Base-by-base conservation (phyloP, 2,113 vertebrate genomes). In the Pagrus major region DNA sequence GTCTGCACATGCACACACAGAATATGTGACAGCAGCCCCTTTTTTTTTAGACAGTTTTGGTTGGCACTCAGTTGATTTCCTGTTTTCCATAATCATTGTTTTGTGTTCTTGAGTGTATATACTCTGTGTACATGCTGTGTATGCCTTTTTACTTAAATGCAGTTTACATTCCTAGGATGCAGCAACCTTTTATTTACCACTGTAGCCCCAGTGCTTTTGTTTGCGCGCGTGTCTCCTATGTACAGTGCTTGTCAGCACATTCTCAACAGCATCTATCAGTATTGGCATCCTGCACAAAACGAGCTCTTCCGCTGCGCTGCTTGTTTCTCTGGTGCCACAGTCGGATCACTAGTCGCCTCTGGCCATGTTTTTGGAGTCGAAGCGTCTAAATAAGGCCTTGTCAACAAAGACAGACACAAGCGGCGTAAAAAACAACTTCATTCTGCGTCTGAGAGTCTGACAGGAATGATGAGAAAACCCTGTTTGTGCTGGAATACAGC, bases 331-430 rank as follows among this genome's bases (percentile, higher is more conserved):
- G 29, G 65, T 67, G 61, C 56, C 60, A 37, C 52, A 60, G 73
- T 73, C 46, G 52, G 78, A 82, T 81, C 54, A 68, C 86, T 44
- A 51, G 78, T 89, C 21, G 80, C 90, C 90, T 86, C 89, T 54
- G 87, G 89, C 78, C 83, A 49, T 82, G 76, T 77, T 82, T 87
- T 88, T 83, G 59, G 81, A 85, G 54, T 37, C 46, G 74, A 61
- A 77, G 78, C 71, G 60, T 81, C 89, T 84, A 90, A 93, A 91
- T 88, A 81, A 90, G 85, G 69, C 68, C 88, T 81, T 88, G 93
- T 93, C 93, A 93, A 90, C 89, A 89, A 89, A 92, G 69, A 75
- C 79, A 78, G 85, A 78, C 72, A 59, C 64, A 60, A 44, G 70
- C 54, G 37, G 61, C 42, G 37, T 37, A 41, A 74, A 73, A 87